Conservation (phyloP, 92 coral and sea anemone species). For the Umimayanthus kanabou region DNA sequence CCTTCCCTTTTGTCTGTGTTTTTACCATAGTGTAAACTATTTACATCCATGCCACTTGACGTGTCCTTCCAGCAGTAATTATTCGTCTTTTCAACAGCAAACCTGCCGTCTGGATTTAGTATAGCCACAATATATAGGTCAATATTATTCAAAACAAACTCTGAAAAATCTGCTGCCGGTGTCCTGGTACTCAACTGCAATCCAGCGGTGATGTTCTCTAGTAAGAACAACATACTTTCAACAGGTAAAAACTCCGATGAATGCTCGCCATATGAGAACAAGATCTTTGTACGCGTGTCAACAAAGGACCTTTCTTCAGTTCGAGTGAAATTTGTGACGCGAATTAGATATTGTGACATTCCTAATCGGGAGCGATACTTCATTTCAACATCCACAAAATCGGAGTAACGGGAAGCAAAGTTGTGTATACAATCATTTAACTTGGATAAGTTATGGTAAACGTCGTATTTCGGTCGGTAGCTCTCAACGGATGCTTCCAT, state of each 20-base stretch:
- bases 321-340: constrained; percentile 61
- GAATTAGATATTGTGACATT: constrained; percentile 72
- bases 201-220: constrained; percentile 72
- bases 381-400: constrained; percentile 71
- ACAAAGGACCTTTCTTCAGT: constrained; percentile 2
- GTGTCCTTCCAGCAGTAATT: constrained; percentile 80
- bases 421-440: constrained; percentile 76
- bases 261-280: constrained; percentile 81
- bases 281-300: constrained; percentile 54
- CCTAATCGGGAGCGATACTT: constrained; percentile 81
- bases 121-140: constrained; percentile 69
- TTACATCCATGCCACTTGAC: constrained; percentile 67
- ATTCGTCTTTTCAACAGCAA: constrained; percentile 62
- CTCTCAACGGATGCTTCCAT: constrained; percentile 54
- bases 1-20: not conserved
- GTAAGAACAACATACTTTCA: constrained; percentile 73
- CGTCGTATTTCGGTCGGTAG: constrained; percentile 66
- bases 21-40: constrained; percentile 18
- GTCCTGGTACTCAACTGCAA: constrained; percentile 39
- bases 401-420: constrained; percentile 65
- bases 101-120: constrained; percentile 81
- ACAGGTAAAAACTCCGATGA: constrained; percentile 85
- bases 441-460: constrained; percentile 75
- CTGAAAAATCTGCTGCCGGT: constrained; percentile 55
- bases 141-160: constrained; percentile 63